These are phyloP conservation scores for Tribolium freemani DNA, from an alignment of 2,888 invertebrate genomes.

Conservation along the genomic window DNA sequence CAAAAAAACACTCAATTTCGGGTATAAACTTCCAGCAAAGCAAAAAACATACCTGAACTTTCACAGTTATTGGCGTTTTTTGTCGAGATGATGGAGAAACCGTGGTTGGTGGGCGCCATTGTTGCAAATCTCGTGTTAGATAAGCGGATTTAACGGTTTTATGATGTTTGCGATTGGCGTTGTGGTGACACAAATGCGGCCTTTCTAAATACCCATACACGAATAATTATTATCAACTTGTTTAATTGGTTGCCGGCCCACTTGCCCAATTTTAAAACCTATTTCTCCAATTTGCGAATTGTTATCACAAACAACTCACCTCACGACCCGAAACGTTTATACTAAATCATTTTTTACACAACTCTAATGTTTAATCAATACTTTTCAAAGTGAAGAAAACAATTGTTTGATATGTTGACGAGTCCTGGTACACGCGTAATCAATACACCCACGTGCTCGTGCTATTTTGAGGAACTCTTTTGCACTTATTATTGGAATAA, in stretches of 20 bases:
- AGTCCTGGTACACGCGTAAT: background rate
- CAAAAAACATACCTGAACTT: constrained; percentile 23
- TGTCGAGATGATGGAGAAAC: background rate
- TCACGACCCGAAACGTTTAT: too few relatives aligned
- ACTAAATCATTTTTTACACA: too few relatives aligned
- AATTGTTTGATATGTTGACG: background rate
- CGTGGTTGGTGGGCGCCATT: constrained; percentile 7
- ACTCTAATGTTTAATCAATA: background rate
- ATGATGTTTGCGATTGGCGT: background rate
- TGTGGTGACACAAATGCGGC: background rate
- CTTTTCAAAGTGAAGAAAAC: background rate
- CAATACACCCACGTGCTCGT: background rate
- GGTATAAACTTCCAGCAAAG: background rate
- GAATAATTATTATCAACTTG: constrained; percentile 13
- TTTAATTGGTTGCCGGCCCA: constrained; percentile 14
- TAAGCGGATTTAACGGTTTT: background rate
- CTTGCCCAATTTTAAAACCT: background rate
- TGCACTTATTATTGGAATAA: background rate
- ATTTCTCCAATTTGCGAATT: background rate
- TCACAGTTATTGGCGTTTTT: background rate
- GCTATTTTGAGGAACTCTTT: background rate
- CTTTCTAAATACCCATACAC: constrained; percentile 22
- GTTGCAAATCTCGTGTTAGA: background rate
- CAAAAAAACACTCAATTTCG: constrained; percentile 1
- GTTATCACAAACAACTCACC: too few relatives aligned